phyloP scores from a whole-genome alignment of 2,888 invertebrate genomes.

The Ellobium chinense region DNA sequence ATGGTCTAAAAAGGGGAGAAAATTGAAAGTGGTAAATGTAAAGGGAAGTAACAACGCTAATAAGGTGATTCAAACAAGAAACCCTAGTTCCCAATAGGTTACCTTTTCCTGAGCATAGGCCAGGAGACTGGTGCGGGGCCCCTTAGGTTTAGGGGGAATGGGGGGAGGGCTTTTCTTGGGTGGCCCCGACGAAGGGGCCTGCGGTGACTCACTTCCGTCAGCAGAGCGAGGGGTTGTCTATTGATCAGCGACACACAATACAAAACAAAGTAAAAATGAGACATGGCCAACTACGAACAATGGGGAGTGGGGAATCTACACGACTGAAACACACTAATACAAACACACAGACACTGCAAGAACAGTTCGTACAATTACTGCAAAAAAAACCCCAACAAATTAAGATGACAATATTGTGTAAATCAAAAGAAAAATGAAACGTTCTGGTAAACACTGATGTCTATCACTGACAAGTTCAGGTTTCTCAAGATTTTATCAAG shows the following conservation, averaged over 20 bases:
- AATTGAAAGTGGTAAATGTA: background rate
- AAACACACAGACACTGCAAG: too few species aligned
- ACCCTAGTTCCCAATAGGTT: background rate
- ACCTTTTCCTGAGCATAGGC: conserved; percentile 35
- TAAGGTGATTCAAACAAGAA: background rate
- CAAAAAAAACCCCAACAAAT: too few species aligned
- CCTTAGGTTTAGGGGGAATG: conserved; percentile 56
- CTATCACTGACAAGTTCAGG: too few species aligned
- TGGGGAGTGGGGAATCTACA: too few species aligned
- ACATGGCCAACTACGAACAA: too few species aligned
- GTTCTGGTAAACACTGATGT: too few species aligned
- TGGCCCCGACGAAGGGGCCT: conserved; percentile 12
- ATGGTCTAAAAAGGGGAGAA: too few species aligned
- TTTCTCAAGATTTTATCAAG: too few species aligned
- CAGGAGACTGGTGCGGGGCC: conserved; percentile 28
- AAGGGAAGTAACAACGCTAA: conserved; percentile 8
- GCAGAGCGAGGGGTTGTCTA: conserved; percentile 6
- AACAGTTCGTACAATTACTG: too few species aligned
- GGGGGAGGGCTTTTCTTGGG: conserved; percentile 55
- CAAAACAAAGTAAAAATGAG: background rate
- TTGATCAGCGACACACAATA: background rate
- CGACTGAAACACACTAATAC: too few species aligned
- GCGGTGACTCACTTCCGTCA: conserved; percentile 8
- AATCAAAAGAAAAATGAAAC: too few species aligned
- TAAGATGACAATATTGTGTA: too few species aligned